Evolutionary conservation across 1,140 invertebrate genomes (phyloP).

Genomic region (Procambarus clarkii): DNA sequence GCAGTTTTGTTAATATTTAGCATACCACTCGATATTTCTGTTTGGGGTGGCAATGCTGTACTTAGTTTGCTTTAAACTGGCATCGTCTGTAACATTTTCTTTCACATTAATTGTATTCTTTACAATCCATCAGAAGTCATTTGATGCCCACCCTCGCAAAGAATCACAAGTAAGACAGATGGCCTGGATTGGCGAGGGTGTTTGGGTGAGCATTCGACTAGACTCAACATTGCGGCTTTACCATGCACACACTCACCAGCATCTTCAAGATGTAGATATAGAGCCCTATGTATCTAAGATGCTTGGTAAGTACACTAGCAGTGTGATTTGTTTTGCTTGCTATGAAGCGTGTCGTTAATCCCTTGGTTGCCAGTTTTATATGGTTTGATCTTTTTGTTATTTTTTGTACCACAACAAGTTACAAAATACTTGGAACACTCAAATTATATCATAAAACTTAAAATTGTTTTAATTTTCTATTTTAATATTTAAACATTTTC

Average conservation of each 20-base stretch:
- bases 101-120: neutral
- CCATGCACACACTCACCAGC: conserved; percentile 96
- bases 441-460: neutral
- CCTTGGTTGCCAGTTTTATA: neutral
- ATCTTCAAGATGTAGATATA: conserved; percentile 98
- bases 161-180: conserved; percentile 97
- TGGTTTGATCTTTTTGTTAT: neutral
- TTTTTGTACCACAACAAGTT: no score
- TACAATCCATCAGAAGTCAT: conserved; percentile 80
- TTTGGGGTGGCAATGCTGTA: no score
- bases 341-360: neutral
- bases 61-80: neutral
- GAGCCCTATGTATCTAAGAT: conserved; percentile 99
- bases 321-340: neutral
- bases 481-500: neutral
- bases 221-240: conserved; percentile 97
- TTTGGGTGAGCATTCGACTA: conserved; percentile 96
- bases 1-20: no score
- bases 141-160: conserved; percentile 97
- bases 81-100: neutral
- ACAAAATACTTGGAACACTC: no score
- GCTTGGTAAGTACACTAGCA: conserved; percentile 82
- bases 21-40: no score
- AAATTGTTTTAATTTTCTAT: neutral
- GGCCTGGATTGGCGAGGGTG: conserved; percentile 96